Percentiles rank a stretch among this genome's conserved stretches.
These are phyloP conservation scores for Monochamus saltuarius DNA, from an alignment of 1,140 invertebrate genomes.

Conservation along the genomic window DNA sequence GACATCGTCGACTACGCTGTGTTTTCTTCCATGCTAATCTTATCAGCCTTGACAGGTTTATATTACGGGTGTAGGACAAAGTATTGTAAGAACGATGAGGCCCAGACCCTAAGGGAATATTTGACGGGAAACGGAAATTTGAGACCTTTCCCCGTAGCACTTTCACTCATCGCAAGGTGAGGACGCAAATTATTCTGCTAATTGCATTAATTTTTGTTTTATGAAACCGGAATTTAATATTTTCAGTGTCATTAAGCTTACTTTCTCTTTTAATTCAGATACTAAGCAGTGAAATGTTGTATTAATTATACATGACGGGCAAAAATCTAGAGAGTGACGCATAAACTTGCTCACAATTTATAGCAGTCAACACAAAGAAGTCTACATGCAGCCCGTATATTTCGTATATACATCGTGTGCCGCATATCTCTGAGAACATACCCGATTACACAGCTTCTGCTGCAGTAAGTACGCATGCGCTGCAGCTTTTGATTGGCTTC, in stretches of 20 bases:
- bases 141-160: slow-evolving; percentile 76
- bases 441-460: too few relatives aligned
- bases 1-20: slow-evolving; percentile 61
- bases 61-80: slow-evolving; percentile 66
- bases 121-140: slow-evolving; percentile 71
- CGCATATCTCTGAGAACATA: too few relatives aligned
- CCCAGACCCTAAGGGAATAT: slow-evolving; percentile 64
- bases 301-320: too few relatives aligned
- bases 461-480: too few relatives aligned
- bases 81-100: slow-evolving; percentile 53
- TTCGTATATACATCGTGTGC: too few relatives aligned
- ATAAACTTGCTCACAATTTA: too few relatives aligned
- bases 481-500: too few relatives aligned
- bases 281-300: too few relatives aligned
- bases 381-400: too few relatives aligned
- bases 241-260: not conserved
- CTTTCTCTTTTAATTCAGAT: too few relatives aligned
- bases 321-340: too few relatives aligned
- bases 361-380: too few relatives aligned
- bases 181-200: not conserved
- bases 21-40: slow-evolving; percentile 61
- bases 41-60: slow-evolving; percentile 69
- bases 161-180: slow-evolving; percentile 78
- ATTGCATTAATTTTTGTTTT: not conserved
- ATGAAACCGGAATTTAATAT: not conserved